Evolutionary conservation across 1,140 invertebrate genomes (phyloP).

Genomic region (Condylostylus longicornis): DNA sequence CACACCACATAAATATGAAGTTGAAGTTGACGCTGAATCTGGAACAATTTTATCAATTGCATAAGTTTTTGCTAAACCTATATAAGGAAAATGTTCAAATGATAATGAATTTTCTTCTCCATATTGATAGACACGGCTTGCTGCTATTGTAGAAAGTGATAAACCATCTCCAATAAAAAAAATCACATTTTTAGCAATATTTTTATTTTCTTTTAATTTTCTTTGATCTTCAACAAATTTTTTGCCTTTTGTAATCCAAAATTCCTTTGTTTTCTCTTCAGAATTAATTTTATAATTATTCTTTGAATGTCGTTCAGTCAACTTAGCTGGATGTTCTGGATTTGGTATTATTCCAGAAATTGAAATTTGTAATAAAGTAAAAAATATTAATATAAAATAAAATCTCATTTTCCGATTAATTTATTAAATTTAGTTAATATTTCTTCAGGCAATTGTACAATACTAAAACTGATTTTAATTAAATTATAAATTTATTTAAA

Average conservation of each 20-base stretch:
- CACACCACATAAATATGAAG: slow-evolving; percentile 69
- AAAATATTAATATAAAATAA: too few relatives aligned
- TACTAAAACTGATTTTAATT: too few relatives aligned
- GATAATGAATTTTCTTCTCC: slow-evolving; percentile 53
- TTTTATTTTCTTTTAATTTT: slow-evolving; percentile 28
- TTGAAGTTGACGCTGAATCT: slow-evolving; percentile 59
- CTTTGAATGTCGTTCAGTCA: too few relatives aligned
- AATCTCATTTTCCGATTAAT: too few relatives aligned
- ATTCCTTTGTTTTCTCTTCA: slow-evolving; percentile 25
- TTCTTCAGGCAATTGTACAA: too few relatives aligned
- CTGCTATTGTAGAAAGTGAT: slow-evolving; percentile 57
- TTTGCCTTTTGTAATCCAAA: slow-evolving; percentile 27
- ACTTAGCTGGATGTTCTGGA: too few relatives aligned
- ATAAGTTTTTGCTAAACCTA: slow-evolving; percentile 67
- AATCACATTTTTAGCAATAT: slow-evolving; percentile 54
- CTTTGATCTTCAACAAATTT: slow-evolving; percentile 18
- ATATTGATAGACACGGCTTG: slow-evolving; percentile 43
- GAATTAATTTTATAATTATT: too few relatives aligned
- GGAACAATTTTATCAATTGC: slow-evolving; percentile 64
- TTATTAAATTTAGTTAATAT: too few relatives aligned
- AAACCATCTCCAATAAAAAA: slow-evolving; percentile 71
- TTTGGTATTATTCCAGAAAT: too few relatives aligned
- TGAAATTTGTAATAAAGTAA: too few relatives aligned
- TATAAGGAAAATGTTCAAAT: slow-evolving; percentile 63
- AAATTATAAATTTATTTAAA: too few relatives aligned